These are phyloP conservation scores for Aspidoscelis tigris DNA, from an alignment of 2,113 vertebrate genomes.

Conservation along the genomic window DNA sequence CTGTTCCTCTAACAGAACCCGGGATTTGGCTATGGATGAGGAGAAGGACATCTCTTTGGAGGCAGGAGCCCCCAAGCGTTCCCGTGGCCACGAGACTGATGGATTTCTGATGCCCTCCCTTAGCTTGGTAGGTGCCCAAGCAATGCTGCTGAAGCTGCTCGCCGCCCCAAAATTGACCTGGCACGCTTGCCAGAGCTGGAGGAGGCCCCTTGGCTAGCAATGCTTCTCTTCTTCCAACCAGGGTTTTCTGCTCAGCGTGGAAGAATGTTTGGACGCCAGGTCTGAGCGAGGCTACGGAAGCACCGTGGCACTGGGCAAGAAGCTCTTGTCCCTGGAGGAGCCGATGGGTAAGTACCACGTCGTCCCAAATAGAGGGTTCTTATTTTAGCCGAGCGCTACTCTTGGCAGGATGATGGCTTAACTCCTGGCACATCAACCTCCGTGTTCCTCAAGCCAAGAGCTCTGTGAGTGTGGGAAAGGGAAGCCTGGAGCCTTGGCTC, in stretches of 20 bases:
- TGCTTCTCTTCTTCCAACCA: conserved; percentile 7
- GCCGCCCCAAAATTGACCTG: not conserved
- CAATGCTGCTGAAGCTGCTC: not conserved
- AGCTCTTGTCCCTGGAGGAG: conserved; percentile 41
- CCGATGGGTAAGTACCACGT: conserved; percentile 54
- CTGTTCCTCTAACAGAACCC: conserved; percentile 37
- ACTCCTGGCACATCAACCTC: not conserved
- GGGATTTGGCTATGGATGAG: conserved; percentile 53
- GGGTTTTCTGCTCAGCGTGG: conserved; percentile 66
- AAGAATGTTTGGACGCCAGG: conserved; percentile 35
- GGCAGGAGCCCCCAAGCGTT: conserved; percentile 53
- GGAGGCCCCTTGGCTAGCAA: not conserved
- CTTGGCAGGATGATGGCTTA: not conserved
- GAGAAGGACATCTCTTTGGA: conserved; percentile 58
- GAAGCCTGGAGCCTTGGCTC: too few relatives aligned
- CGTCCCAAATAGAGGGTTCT: accelerated
- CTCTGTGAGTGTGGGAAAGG: too few relatives aligned
- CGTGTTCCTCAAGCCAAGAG: not conserved
- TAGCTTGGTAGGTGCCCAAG: conserved; percentile 59
- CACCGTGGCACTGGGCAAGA: conserved; percentile 19
- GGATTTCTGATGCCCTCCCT: conserved; percentile 60
- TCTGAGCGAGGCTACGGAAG: conserved; percentile 13
- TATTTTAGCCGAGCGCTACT: not conserved
- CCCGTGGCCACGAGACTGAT: conserved; percentile 39
- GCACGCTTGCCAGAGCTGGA: not conserved